Evolutionary conservation across 2,888 invertebrate genomes (phyloP), one percentile per base, ranked within the genome.

Genomic region (Trissoscelio sp.): DNA sequence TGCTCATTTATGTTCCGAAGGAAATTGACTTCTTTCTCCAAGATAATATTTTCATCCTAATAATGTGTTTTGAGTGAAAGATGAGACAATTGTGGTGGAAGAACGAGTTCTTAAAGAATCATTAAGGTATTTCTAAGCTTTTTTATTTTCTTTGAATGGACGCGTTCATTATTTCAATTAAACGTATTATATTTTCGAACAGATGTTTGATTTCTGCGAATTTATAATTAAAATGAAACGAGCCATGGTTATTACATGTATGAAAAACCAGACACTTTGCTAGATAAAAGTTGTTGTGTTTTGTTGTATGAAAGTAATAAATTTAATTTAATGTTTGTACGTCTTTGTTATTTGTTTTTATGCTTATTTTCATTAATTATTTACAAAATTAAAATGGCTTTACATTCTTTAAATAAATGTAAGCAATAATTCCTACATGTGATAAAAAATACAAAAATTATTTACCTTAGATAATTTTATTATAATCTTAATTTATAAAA

Each of bases 1-100:
- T 75, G 60, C 62, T 69, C 73, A 80, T 74, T 82, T 78, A 57
- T 51, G 78, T 58, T 74, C 62, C 44, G 46, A 53, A 73, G 74
- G 42, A 78, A 78, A 78, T 78, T 73, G 78, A 73, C 78, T 82
- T 82, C 64, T 78, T 81, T 72, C 72, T 66, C 28, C 70, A 44
- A 44, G 70, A 80, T 72, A 64, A 70, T 75, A 75, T 80, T 80
- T 75, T 70, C 58, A 70, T 64, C 69, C 74, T 80, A 80, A 80
- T 80, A 80, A 79, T 75, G 80, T 70, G 74, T 70, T 75, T 70
- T 80, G 80, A 74, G 80, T 80, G 74, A 75, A 75, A 80, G 80
- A 80, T 70, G 80, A 80, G 74, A 80, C 80, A 80, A 74, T 75
- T 81, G 66, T 57, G 72, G 48, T 72, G 58, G 64, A 74, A 73